Conservation (phyloP, 1,140 invertebrate genomes). For the Lepidurus packardi region DNA sequence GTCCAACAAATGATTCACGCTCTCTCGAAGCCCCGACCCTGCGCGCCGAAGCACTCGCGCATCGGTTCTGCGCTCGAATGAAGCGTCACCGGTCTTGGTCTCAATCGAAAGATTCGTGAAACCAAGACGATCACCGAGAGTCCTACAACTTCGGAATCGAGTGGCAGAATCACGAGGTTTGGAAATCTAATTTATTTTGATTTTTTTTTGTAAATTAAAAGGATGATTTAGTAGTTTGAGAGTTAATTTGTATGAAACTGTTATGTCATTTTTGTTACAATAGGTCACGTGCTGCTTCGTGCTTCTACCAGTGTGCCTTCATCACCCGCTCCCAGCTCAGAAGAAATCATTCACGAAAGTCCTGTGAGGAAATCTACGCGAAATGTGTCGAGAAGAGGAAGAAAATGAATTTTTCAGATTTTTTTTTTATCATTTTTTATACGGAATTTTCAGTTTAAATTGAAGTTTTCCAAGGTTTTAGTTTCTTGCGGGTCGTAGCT, state of each 20-base stretch:
- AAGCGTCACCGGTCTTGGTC: neutral
- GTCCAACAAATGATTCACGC: neutral
- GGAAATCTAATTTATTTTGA: too few relatives aligned
- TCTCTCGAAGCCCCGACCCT: neutral
- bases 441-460: too few relatives aligned
- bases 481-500: neutral
- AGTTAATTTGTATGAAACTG: neutral
- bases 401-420: neutral
- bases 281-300: neutral
- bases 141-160: neutral
- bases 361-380: neutral
- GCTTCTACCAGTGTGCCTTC: neutral
- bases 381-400: neutral
- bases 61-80: neutral
- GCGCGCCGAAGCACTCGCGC: neutral
- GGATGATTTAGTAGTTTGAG: too few relatives aligned
- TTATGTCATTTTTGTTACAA: neutral
- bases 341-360: neutral
- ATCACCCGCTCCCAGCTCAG: neutral
- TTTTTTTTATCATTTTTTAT: neutral
- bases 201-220: too few relatives aligned
- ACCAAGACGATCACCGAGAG: neutral
- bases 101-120: neutral
- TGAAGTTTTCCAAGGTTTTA: neutral
- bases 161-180: neutral